Base-by-base conservation (phyloP, 37 sponge, comb jelly and placozoan genomes). In the Axinella damicornis region DNA sequence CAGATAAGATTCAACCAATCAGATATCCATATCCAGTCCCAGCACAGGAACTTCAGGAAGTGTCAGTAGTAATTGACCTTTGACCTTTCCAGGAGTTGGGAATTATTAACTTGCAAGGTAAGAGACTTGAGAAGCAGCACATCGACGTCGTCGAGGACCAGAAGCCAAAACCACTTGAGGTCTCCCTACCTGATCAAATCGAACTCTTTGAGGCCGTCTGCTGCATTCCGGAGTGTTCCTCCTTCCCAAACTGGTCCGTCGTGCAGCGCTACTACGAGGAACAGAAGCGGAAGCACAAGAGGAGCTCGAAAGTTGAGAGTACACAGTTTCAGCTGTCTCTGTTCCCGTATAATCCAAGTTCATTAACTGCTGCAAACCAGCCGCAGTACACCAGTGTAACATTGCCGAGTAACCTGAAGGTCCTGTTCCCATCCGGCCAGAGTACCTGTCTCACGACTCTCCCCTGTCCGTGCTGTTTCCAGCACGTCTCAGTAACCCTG, bases 201-300 rank as follows among this genome's bases (percentile, higher is more conserved):
- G 33, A 67, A 11, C 68, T 67, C 2, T 67, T 31, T 31, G 68
- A 67, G 5, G 68, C 68, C 11, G 32, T 67, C 32, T 30, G 34
- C 33, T 4, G 32, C 4, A 31, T 67, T 34, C 34, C 68, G 5
- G 68, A 67, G 11, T 12, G 33, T 34, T 34, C 27, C 31, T 31
- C 68, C 33, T 67, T 67, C 68, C 68, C 68, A 12, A 67, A 67
- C 68, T 67, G 68, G 68, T 2, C 68, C 31, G 28, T 2, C 33
- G 34, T 67, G 2, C 2, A 67, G 34, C 9, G 2, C 5, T 67
- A 33, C 33, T 67, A 67, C 28, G 33, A 67, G 33, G 31, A 2
- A 2, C 68, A 67, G 68, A 67, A 67, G 9, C 30, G 33, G 11
- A 14, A 9, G 9, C 46, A 46, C 46, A 4, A 46, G 46, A 46